phyloP scores from a whole-genome alignment of 2,888 invertebrate genomes.

The Lissonota sp. region DNA sequence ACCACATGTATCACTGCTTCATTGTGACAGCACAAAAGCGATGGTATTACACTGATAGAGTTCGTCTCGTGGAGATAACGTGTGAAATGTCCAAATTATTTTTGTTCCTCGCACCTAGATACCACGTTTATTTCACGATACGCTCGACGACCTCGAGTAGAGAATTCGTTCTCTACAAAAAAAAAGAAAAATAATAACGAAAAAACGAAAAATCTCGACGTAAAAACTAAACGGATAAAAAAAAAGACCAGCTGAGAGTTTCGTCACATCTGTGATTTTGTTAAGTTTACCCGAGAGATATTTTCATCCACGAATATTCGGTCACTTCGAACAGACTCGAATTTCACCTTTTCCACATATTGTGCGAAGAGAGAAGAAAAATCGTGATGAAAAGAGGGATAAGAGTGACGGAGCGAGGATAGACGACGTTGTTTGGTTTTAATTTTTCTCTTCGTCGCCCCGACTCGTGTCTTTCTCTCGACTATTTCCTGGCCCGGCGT shows the following conservation, averaged over 20 bases:
- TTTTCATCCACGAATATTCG: not conserved
- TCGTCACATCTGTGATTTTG: conserved; percentile 47
- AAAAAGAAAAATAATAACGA: not conserved
- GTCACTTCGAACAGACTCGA: not conserved
- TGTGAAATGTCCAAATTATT: too few relatives aligned
- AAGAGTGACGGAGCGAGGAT: not conserved
- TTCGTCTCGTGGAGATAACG: conserved; percentile 1
- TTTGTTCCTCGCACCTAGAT: too few relatives aligned
- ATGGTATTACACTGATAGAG: conserved; percentile 3
- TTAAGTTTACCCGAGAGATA: conserved; percentile 5
- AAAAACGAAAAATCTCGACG: not conserved
- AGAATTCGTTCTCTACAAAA: too few relatives aligned
- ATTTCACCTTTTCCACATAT: conserved; percentile 36
- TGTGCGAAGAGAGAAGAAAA: not conserved
- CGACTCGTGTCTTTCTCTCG: not conserved
- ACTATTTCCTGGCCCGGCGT: not conserved
- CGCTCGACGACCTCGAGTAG: too few relatives aligned
- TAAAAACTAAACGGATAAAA: conserved; percentile 14
- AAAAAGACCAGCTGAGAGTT: not conserved
- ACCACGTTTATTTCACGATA: too few relatives aligned
- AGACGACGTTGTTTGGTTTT: conserved; percentile 21
- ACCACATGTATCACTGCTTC: conserved; percentile 15
- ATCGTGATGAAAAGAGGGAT: not conserved
- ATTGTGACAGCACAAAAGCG: conserved; percentile 18
- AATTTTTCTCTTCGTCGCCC: conserved; percentile 6